Conservation (phyloP, 2,888 invertebrate genomes). For the Drosophila barbarae region DNA sequence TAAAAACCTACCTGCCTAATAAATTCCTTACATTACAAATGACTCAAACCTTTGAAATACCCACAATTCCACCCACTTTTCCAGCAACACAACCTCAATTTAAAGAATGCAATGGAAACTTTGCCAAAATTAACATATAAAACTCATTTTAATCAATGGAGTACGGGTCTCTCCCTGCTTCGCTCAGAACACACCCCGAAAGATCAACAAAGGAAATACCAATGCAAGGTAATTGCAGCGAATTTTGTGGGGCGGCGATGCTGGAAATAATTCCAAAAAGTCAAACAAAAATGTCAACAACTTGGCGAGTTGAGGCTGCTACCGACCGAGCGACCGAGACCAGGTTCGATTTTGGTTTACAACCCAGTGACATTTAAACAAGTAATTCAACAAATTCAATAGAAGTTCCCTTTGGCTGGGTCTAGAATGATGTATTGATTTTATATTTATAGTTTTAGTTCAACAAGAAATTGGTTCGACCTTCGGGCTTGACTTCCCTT, state of each 20-base stretch:
- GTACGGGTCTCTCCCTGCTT: slow-evolving; percentile 13
- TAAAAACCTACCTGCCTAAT: neutral
- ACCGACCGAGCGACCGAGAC: slow-evolving; percentile 6
- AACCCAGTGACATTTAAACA: slow-evolving; percentile 55
- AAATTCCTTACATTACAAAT: slow-evolving; percentile 4
- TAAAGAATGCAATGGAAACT: slow-evolving; percentile 57
- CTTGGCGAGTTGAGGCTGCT: slow-evolving; percentile 15
- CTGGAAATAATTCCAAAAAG: slow-evolving; percentile 58
- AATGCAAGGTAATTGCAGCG: slow-evolving; percentile 42
- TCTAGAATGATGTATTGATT: slow-evolving; percentile 23
- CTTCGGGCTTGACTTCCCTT: slow-evolving; percentile 15
- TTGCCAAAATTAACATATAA: slow-evolving; percentile 64
- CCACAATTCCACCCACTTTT: slow-evolving; percentile 32
- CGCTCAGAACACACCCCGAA: slow-evolving; percentile 60
- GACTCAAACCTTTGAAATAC: slow-evolving; percentile 18
- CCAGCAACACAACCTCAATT: slow-evolving; percentile 11
- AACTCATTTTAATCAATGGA: slow-evolving; percentile 62
- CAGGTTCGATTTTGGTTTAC: slow-evolving; percentile 45
- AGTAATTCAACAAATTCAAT: slow-evolving; percentile 20
- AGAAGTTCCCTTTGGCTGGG: slow-evolving; percentile 17
- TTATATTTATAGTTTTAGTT: neutral
- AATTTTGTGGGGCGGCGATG: slow-evolving; percentile 39
- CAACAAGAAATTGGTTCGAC: slow-evolving; percentile 4
- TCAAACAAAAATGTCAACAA: slow-evolving; percentile 72
- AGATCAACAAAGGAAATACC: slow-evolving; percentile 30